Evolutionary conservation across 2,113 vertebrate species (phyloP).

Genomic region (Nycticorax nycticorax): DNA sequence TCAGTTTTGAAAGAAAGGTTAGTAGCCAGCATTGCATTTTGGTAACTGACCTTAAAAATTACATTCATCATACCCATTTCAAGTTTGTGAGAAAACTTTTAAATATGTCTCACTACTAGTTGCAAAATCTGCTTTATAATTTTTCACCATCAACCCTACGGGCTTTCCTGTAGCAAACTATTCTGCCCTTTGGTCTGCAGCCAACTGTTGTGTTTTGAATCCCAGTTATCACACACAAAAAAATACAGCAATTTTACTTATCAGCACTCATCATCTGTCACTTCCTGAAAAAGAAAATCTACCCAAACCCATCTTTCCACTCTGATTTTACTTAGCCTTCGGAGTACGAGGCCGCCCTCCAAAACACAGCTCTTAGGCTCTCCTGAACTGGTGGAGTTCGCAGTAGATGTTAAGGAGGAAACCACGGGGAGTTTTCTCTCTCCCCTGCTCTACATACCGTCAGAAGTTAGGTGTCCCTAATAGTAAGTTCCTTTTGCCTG

Average conservation of each 20-base stretch:
- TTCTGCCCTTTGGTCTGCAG: neutral
- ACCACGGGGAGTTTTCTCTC: neutral
- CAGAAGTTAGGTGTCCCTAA: slow-evolving; percentile 24
- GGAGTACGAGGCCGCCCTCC: neutral
- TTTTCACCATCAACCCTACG: neutral
- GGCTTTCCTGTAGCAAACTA: neutral
- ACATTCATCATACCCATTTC: neutral
- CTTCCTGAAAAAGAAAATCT: neutral
- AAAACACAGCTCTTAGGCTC: neutral
- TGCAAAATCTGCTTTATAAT: neutral
- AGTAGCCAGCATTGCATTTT: neutral
- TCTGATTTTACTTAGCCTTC: neutral
- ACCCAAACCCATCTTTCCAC: neutral
- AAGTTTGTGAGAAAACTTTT: neutral
- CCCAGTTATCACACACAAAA: neutral
- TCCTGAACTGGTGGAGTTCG: neutral
- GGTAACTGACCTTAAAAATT: neutral
- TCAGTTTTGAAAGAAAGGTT: neutral
- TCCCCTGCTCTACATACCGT: slow-evolving; percentile 14
- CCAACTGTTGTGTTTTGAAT: neutral
- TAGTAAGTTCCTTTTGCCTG: slow-evolving; percentile 23
- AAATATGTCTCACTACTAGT: neutral
- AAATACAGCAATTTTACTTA: neutral
- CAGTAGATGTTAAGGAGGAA: neutral
- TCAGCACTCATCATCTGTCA: neutral